phyloP scores from a whole-genome alignment of 2,888 invertebrate species.

The Pinctada fucata region DNA sequence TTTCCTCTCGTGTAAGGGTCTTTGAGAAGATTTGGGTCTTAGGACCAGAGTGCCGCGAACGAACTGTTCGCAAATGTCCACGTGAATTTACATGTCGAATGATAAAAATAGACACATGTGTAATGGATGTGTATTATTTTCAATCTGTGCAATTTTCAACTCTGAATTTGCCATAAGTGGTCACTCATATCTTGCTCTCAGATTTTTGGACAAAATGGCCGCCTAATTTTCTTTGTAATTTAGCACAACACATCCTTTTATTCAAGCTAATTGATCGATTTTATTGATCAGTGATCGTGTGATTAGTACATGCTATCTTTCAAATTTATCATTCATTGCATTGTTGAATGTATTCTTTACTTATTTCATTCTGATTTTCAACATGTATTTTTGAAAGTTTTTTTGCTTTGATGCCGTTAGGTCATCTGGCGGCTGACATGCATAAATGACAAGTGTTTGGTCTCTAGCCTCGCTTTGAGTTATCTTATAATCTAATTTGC shows the following conservation, averaged over 20 bases:
- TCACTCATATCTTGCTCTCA: too few relatives aligned
- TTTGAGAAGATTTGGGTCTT: too few relatives aligned
- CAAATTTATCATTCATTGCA: not conserved
- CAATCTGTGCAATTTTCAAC: not conserved
- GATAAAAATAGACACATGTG: not conserved
- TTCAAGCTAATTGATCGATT: conserved; percentile 5
- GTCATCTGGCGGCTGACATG: conserved; percentile 40
- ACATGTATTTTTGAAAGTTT: conserved; percentile 14
- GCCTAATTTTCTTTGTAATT: conserved; percentile 13
- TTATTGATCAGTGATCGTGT: conserved; percentile 7
- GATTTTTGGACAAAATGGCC: conserved; percentile 2
- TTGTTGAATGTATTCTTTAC: not conserved
- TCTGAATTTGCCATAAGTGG: too few relatives aligned
- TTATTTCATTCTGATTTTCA: not conserved
- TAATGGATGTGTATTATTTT: not conserved
- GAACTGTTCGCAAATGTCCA: not conserved
- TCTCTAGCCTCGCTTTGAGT: conserved; percentile 45
- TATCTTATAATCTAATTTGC: conserved; percentile 37
- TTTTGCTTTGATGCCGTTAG: conserved; percentile 32
- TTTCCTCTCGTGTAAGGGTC: too few relatives aligned
- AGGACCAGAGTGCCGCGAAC: too few relatives aligned
- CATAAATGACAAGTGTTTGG: conserved; percentile 39
- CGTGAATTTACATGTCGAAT: conserved; percentile 2
- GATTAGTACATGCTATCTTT: not conserved
- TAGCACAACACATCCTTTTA: conserved; percentile 7